phyloP scores from a whole-genome alignment of 2,113 vertebrate species.

The Indri indri region DNA sequence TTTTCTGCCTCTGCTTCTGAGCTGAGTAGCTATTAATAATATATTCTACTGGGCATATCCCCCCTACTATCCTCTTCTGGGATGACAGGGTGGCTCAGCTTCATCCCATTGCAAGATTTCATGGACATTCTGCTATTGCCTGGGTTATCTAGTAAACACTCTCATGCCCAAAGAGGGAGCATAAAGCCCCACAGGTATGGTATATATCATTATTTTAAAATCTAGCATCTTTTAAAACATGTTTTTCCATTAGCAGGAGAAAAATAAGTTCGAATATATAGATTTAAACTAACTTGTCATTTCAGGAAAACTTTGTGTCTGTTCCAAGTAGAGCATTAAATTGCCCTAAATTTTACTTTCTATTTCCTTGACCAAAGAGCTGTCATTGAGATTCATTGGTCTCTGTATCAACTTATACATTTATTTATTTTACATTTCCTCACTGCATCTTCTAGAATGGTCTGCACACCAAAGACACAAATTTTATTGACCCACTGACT shows the following conservation, averaged over 20 bases:
- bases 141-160: not conserved
- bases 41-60: not conserved
- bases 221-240: slow-evolving; percentile 1
- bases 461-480: slow-evolving; percentile 43
- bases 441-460: slow-evolving; percentile 42
- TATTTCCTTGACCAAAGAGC: slow-evolving; percentile 49
- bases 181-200: not conserved
- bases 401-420: slow-evolving; percentile 39
- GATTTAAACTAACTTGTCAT: slow-evolving; percentile 48
- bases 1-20: not conserved
- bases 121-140: not conserved
- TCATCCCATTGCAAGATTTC: not conserved
- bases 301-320: slow-evolving; percentile 53
- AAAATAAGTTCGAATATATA: not conserved
- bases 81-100: not conserved
- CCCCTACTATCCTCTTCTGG: not conserved
- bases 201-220: not conserved
- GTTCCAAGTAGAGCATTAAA: slow-evolving; percentile 37
- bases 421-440: slow-evolving; percentile 55
- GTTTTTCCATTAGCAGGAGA: slow-evolving; percentile 31
- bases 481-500: slow-evolving; percentile 63
- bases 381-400: slow-evolving; percentile 62
- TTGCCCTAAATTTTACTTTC: slow-evolving; percentile 53
- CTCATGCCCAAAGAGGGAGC: not conserved
- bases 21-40: not conserved